Percentiles rank a stretch among this genome's conserved stretches.
These are phyloP conservation scores for Temnothorax ravouxi DNA, from an alignment of 2,888 invertebrate genomes.

Conservation along the genomic window DNA sequence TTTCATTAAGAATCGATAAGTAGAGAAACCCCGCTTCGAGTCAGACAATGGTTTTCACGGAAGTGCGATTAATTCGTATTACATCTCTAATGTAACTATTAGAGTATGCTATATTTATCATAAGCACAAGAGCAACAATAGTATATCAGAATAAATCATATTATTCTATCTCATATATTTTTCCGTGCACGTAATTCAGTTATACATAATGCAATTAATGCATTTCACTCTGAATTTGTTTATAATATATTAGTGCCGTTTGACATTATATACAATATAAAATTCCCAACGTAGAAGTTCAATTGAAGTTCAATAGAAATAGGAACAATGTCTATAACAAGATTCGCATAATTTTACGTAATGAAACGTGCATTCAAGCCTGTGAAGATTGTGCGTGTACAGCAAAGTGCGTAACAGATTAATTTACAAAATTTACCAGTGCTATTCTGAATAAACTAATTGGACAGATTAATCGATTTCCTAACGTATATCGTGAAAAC, in stretches of 20 bases:
- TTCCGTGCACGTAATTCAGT: background rate
- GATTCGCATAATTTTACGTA: background rate
- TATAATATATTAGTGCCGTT: background rate
- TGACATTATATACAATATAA: background rate
- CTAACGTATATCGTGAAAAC: constrained; percentile 18
- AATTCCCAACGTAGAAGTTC: constrained; percentile 1
- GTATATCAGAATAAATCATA: background rate
- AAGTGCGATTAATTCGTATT: constrained; percentile 40
- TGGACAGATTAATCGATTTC: constrained; percentile 13
- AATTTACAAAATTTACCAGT: constrained; percentile 31
- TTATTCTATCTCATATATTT: background rate
- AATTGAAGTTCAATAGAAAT: constrained; percentile 3
- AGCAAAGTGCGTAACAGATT: background rate
- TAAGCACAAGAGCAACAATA: background rate
- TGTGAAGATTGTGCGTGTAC: background rate
- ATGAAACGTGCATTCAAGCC: background rate
- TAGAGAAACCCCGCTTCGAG: constrained; percentile 46
- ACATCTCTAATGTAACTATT: constrained; percentile 30
- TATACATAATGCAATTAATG: background rate
- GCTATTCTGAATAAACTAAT: background rate
- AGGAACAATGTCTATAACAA: background rate
- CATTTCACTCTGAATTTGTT: background rate
- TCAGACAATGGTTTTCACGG: constrained; percentile 61
- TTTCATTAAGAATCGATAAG: constrained; percentile 42
- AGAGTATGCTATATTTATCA: constrained; percentile 34